Percentiles rank a stretch among this genome's conserved stretches.
phyloP scores from a whole-genome alignment of 2,797 vertebrate species.

The Oryzias sinensis region DNA sequence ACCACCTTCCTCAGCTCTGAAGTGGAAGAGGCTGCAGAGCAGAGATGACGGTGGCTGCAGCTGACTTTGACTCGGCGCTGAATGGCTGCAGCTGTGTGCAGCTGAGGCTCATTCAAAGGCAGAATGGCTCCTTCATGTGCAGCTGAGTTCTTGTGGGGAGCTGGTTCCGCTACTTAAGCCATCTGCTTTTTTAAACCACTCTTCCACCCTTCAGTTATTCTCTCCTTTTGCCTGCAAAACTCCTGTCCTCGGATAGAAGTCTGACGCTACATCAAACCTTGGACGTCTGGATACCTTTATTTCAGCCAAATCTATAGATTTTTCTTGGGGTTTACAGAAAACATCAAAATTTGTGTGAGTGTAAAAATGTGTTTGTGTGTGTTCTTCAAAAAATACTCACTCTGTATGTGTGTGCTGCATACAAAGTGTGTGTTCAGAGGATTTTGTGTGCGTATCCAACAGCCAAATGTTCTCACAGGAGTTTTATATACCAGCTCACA shows the following conservation, averaged over 20 bases:
- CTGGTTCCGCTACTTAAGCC: slow-evolving; percentile 55
- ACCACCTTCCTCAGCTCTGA: slow-evolving; percentile 1
- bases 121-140: slow-evolving; percentile 33
- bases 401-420: no score
- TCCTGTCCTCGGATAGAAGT: slow-evolving; percentile 19
- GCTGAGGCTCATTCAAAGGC: slow-evolving; percentile 63
- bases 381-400: no score
- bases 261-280: slow-evolving; percentile 11
- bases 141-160: slow-evolving; percentile 22
- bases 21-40: slow-evolving; percentile 38
- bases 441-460: no score
- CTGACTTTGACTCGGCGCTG: slow-evolving; percentile 59
- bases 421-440: no score
- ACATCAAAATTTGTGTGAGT: no score
- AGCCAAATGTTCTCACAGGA: no score
- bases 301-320: no score
- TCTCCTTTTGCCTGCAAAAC: slow-evolving; percentile 7
- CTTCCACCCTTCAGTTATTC: not conserved
- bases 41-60: slow-evolving; percentile 53
- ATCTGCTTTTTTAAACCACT: slow-evolving; percentile 24
- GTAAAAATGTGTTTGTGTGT: no score
- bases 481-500: no score
- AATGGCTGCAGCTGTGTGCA: slow-evolving; percentile 47
- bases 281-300: no score
- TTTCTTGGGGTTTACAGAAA: no score